Conservation (phyloP, 2,888 invertebrate species). For the Cremastinae sp. region DNA sequence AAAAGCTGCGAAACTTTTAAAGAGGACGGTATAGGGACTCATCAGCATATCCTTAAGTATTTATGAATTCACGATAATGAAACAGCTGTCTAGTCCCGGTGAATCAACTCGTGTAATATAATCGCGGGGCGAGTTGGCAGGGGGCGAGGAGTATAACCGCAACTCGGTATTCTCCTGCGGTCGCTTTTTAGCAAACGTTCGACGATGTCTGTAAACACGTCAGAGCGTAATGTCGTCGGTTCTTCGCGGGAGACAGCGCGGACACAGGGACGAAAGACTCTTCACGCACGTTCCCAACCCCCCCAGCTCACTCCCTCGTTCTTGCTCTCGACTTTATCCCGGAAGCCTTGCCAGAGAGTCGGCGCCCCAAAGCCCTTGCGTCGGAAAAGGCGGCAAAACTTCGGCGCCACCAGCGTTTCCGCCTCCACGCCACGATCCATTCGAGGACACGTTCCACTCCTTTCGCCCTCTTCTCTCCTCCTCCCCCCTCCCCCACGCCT, state of each 20-base stretch:
- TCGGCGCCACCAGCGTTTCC: not conserved
- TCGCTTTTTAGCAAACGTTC: too few relatives aligned
- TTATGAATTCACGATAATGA: too few relatives aligned
- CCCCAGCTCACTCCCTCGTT: conserved; percentile 1
- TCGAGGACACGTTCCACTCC: conserved; percentile 22
- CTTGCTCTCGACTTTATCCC: conserved; percentile 3
- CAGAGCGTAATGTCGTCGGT: too few relatives aligned
- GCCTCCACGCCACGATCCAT: conserved; percentile 21
- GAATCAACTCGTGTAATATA: not conserved
- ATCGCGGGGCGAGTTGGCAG: too few relatives aligned
- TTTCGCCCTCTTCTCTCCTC: conserved; percentile 24
- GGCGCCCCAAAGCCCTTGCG: too few relatives aligned
- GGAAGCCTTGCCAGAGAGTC: not conserved
- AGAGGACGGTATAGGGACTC: too few relatives aligned
- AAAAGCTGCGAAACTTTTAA: too few relatives aligned
- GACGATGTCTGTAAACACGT: too few relatives aligned
- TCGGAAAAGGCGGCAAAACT: not conserved
- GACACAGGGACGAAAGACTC: conserved; percentile 3
- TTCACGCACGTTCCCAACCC: conserved; percentile 10
- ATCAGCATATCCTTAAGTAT: too few relatives aligned
- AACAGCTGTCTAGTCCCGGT: too few relatives aligned
- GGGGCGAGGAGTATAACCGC: too few relatives aligned
- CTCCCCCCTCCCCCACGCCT: conserved; percentile 21
- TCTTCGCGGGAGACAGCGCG: not conserved
- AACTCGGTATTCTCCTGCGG: too few relatives aligned